Base-by-base conservation (phyloP, 2,888 invertebrate species). In the Magallana nippona region DNA sequence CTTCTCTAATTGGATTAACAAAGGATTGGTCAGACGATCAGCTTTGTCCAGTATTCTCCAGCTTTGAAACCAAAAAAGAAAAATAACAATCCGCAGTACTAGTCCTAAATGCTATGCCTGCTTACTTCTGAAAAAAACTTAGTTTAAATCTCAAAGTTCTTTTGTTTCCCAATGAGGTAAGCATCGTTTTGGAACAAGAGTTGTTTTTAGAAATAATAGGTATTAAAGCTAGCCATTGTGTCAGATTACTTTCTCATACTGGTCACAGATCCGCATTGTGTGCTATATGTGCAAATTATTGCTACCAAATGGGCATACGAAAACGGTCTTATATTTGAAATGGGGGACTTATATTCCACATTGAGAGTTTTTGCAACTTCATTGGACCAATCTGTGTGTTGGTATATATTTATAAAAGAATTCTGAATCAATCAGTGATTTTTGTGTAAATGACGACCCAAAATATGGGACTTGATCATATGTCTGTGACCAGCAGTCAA, bases 391-490 rank as follows among this genome's bases (percentile, higher is more conserved):
- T 63, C 13, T 71, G 15, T 32, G 15, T 11, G 2, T 11, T 11
- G 15, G 19, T 71, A 32, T 32, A 15, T 22, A 71, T n/a, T n/a
- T n/a, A n/a, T 71, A 22, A 71, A 0, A 71, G 15, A n/a, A n/a
- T 0, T 1, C 22, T 13, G 32, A 22, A 27, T 15, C 32, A 13
- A 71, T 71, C 13, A 15, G 71, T 27, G 11, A 27, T 71, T 10
- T 27, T 71, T 22, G 15, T 27, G 27, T 22, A 15, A 71, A 71
- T 27, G 71, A 71, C 22, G 22, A 13, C 71, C 71, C 71, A 71
- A 71, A 71, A 71, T 71, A 71, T 71, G 71, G 71, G 71, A 71
- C 71, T 71, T 71, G 71, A 71, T 71, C 71, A 71, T 22, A 71
- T 32, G 32, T 71, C 27, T 22, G 71, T 71, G 8, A 44, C 5